Evolutionary conservation across 1,140 invertebrate species (phyloP), one percentile per base, ranked within the genome.

Genomic region (Metaphire vulgaris): DNA sequence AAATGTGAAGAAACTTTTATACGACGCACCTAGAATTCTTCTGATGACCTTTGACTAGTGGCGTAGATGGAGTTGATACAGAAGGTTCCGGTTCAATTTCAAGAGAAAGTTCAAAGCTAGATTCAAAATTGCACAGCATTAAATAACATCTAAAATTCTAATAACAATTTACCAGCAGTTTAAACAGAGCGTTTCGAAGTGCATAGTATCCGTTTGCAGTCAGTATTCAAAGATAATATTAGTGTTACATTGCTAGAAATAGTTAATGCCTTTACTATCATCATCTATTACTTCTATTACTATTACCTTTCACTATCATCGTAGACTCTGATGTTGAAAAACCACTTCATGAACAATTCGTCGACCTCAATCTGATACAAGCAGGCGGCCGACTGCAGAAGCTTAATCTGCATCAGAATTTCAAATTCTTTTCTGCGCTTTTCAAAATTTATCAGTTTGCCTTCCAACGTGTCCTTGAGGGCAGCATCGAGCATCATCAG

Each of bases 401-500:
- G 87, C 85, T 97, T 94, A 69, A 99, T 96, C 85, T 92, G 96
- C 0, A 97, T 97, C 33, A 99, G 88, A 66, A 99, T 94, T 88
- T 99, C 97, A 86, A 99, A 99, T 87, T 99, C 97, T 88, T 98
- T 98, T 77, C 96, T 87, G 77, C 93, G 90, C 86, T 99, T 99
- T 84, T 99, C 97, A 85, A 99, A 99, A 86, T 99, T 99, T 64
- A 99, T 97, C 1, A 99, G 88, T 33, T 16, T 32, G 32, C 87
- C 83, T 41, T 87, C 86, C 26, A 82, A 84, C 28, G 79, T 79
- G 83, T 99, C 96, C 0, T 93, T 93, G 81, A 96, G 94, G 28
- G 96, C 97, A 26, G 96, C 95, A 86, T 99, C 96, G 82, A 99
- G 97, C 95, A 99, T 99, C 1, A 95, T 98, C 41, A 99, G 89